Evolutionary conservation across 2,888 invertebrate species (phyloP).

Genomic region (Eugnorisma glareosa): DNA sequence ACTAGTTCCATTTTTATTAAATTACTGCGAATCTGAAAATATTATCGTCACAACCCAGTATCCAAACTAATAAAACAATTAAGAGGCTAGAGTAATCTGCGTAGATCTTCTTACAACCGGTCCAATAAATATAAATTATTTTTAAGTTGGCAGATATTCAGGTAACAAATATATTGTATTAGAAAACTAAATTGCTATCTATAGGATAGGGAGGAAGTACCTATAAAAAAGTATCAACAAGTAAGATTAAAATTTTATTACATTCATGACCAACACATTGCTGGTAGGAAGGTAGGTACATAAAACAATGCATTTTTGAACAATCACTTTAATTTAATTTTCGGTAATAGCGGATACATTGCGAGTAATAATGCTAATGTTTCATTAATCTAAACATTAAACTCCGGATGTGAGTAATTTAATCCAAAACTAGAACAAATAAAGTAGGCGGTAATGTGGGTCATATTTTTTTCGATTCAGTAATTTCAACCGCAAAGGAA

Average conservation of each 20-base stretch:
- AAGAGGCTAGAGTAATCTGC: no score
- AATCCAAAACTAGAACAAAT: conserved; percentile 36
- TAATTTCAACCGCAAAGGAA: conserved; percentile 58
- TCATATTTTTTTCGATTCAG: conserved; percentile 55
- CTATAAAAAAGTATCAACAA: not conserved
- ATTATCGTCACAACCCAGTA: no score
- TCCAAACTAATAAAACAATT: no score
- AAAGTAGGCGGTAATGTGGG: conserved; percentile 37
- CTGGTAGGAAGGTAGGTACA: not conserved
- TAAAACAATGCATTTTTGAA: not conserved
- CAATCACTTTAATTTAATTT: not conserved
- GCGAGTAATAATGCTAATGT: conserved; percentile 28
- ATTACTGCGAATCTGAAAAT: not conserved
- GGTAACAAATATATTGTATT: not conserved
- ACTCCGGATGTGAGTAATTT: conserved; percentile 54
- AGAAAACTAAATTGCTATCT: not conserved
- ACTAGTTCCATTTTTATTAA: not conserved
- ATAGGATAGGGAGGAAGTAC: no score
- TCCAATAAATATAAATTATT: not conserved
- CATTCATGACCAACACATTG: not conserved
- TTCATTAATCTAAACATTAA: conserved; percentile 46
- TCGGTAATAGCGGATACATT: conserved; percentile 23
- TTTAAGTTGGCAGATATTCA: not conserved
- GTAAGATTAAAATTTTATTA: not conserved
- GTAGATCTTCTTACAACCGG: not conserved